These are phyloP conservation scores for Gallinago paraguaiae DNA, from an alignment of 2,113 vertebrate species.

Conservation along the genomic window DNA sequence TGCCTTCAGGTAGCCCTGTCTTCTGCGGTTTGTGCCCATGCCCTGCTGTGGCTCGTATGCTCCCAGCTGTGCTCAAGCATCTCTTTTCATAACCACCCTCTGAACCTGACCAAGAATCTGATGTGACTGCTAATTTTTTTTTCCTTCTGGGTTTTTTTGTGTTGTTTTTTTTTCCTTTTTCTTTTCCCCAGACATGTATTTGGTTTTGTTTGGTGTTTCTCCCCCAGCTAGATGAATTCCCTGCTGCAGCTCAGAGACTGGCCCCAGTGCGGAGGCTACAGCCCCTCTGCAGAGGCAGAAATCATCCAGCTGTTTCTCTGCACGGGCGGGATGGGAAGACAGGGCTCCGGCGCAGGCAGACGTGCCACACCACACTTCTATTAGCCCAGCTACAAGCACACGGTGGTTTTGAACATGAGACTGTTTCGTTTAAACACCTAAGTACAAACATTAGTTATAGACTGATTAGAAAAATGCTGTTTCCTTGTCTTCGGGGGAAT, in stretches of 20 bases:
- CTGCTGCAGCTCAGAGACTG: neutral
- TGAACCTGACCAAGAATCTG: neutral
- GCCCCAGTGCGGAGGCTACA: neutral
- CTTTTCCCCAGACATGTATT: neutral
- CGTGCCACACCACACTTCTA: neutral
- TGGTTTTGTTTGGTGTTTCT: neutral
- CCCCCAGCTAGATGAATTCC: neutral
- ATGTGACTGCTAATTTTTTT: neutral
- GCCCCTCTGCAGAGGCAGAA: neutral
- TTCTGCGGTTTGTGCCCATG: neutral
- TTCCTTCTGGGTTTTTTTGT: neutral
- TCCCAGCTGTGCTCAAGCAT: neutral
- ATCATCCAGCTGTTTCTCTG: neutral
- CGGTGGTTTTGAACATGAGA: neutral
- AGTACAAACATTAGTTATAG: neutral
- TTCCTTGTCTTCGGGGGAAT: constrained; percentile 16
- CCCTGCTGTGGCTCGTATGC: neutral
- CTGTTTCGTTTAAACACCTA: neutral
- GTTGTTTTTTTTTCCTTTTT: no score
- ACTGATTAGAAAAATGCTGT: neutral
- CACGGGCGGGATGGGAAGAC: rapidly evolving
- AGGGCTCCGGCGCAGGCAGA: rapidly evolving
- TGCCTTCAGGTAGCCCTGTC: neutral
- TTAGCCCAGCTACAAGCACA: neutral
- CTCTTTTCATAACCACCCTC: neutral